Conservation (phyloP, 1,140 invertebrate genomes). For the Heliconius melpomene region DNA sequence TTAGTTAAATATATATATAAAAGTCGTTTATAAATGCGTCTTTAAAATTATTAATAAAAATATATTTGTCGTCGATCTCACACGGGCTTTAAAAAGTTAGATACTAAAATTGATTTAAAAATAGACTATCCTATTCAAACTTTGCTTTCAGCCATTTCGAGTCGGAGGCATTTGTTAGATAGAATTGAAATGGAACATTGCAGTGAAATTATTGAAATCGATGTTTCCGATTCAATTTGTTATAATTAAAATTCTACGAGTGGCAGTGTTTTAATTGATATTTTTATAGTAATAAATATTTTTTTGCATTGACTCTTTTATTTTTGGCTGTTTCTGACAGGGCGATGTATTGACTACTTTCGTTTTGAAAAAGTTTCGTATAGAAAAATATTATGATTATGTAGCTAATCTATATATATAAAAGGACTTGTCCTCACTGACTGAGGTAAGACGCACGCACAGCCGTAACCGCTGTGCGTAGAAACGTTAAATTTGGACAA, state of each 20-base stretch:
- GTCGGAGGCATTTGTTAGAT: conserved; percentile 62
- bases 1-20: not conserved
- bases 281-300: too few relatives aligned
- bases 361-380: too few relatives aligned
- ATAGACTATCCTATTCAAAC: conserved; percentile 64
- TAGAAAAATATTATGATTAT: too few relatives aligned
- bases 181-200: conserved; percentile 52
- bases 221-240: conserved; percentile 58
- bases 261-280: not conserved
- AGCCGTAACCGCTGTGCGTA: too few relatives aligned
- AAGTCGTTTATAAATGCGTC: not conserved
- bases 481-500: too few relatives aligned
- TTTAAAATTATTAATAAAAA: not conserved
- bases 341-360: too few relatives aligned
- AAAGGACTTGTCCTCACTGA: too few relatives aligned
- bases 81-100: conserved; percentile 49
- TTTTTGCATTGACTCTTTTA: too few relatives aligned
- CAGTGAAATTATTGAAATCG: conserved; percentile 65
- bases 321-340: too few relatives aligned
- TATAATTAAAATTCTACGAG: conserved; percentile 52
- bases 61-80: not conserved
- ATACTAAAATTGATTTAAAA: conserved; percentile 49
- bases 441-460: too few relatives aligned
- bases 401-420: too few relatives aligned
- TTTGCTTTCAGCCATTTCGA: conserved; percentile 64